Evolutionary conservation across 2,113 vertebrate genomes (phyloP).

Genomic region (Serinus canaria): DNA sequence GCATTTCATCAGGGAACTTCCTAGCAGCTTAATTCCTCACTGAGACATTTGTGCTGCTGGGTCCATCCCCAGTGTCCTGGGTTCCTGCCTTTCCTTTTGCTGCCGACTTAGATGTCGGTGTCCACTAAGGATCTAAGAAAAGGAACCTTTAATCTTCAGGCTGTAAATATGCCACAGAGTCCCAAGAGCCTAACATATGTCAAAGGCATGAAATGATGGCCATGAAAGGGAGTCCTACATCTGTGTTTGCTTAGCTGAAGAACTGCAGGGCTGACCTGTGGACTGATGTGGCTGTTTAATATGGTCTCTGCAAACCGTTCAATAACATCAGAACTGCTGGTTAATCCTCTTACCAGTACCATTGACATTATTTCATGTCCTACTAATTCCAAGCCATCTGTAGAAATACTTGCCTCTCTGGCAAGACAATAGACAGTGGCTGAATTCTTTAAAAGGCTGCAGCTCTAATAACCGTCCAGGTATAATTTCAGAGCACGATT

Average conservation of each 20-base stretch:
- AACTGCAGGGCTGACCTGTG: constrained; percentile 16
- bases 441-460: neutral
- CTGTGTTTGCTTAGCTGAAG: constrained; percentile 42
- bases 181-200: neutral
- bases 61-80: neutral
- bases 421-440: neutral
- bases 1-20: neutral
- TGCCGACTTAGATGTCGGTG: accelerated
- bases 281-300: constrained; percentile 38
- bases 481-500: neutral
- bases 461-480: neutral
- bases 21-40: neutral
- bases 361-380: constrained; percentile 45
- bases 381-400: constrained; percentile 22
- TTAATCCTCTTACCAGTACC: constrained; percentile 58
- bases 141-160: neutral
- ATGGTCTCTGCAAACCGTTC: constrained; percentile 39
- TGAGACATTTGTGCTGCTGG: neutral
- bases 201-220: constrained; percentile 35
- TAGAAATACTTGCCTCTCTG: neutral
- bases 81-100: neutral
- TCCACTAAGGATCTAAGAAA: neutral
- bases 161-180: constrained; percentile 5
- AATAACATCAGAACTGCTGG: constrained; percentile 45
- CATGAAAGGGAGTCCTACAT: neutral